Evolutionary conservation across 2,888 invertebrate genomes (phyloP).

Genomic region (Drosophila flavopinicola): DNA sequence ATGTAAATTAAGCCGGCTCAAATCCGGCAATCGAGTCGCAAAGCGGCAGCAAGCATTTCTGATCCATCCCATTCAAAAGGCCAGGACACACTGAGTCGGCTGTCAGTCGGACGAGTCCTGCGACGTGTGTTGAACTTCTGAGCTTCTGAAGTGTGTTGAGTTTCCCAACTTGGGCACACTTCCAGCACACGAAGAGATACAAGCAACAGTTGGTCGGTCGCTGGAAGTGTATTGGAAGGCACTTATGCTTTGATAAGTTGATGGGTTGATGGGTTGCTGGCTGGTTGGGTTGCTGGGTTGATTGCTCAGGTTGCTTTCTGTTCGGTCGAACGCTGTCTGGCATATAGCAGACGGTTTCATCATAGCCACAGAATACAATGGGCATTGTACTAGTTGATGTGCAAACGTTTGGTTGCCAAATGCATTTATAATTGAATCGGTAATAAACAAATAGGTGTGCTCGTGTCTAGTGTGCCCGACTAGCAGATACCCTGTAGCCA

Average conservation of each 20-base stretch:
- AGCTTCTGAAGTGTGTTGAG: constrained; percentile 25
- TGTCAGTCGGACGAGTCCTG: constrained; percentile 11
- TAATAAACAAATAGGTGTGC: no score
- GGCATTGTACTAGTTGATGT: neutral
- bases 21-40: neutral
- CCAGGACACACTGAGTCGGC: constrained; percentile 9
- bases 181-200: neutral
- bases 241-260: neutral
- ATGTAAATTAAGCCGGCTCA: constrained; percentile 42
- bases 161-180: constrained; percentile 5
- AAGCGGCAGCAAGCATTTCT: neutral
- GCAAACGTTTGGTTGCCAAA: neutral
- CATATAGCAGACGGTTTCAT: constrained; percentile 1
- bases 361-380: neutral
- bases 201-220: constrained; percentile 57
- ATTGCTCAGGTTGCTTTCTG: constrained; percentile 1
- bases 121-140: constrained; percentile 22
- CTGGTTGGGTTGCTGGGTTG: constrained; percentile 1
- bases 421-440: constrained; percentile 1
- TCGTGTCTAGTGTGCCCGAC: no score
- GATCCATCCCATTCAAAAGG: neutral
- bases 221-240: constrained; percentile 52
- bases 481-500: no score
- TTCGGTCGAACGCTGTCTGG: constrained; percentile 3
- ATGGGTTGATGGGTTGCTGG: constrained; percentile 1